These are phyloP conservation scores for Cynodonichthys magdalenae DNA, from an alignment of 2,797 vertebrate genomes.

Conservation along the genomic window DNA sequence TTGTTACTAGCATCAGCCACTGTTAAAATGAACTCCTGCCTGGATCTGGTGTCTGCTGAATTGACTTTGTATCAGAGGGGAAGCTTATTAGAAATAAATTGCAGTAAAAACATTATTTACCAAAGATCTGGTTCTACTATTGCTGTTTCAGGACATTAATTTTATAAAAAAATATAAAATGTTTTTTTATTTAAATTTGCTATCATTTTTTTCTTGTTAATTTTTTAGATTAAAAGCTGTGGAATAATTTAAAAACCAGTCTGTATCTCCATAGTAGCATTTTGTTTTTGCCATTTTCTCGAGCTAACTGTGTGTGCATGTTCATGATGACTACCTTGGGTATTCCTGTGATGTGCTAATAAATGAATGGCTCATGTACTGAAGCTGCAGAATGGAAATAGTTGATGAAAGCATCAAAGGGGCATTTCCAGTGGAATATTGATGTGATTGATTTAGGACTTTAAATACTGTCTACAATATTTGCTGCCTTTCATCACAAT, in stretches of 20 bases:
- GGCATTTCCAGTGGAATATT: background rate
- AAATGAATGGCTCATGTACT: background rate
- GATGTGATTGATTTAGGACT: background rate
- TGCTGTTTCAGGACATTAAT: background rate
- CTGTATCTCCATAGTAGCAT: background rate
- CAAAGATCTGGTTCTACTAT: no score
- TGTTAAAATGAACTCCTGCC: background rate
- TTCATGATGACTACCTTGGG: background rate
- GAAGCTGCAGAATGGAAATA: background rate
- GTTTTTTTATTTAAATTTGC: no score
- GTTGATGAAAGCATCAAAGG: background rate
- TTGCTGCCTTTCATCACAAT: background rate
- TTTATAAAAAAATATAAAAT: no score
- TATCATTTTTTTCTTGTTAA: no score
- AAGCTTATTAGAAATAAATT: background rate
- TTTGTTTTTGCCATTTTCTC: background rate
- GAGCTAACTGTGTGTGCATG: background rate
- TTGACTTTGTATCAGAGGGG: no score
- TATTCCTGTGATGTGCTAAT: background rate
- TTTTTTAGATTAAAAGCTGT: background rate
- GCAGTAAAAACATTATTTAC: background rate
- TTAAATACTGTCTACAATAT: background rate
- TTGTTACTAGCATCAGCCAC: no score
- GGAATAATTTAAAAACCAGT: background rate
- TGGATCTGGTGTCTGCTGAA: background rate